A percentile compares a stretch with the other conserved stretches of the same genome.
These are phyloP conservation scores for Puntigrus tetrazona DNA, from an alignment of 2,113 vertebrate genomes.

Conservation along the genomic window DNA sequence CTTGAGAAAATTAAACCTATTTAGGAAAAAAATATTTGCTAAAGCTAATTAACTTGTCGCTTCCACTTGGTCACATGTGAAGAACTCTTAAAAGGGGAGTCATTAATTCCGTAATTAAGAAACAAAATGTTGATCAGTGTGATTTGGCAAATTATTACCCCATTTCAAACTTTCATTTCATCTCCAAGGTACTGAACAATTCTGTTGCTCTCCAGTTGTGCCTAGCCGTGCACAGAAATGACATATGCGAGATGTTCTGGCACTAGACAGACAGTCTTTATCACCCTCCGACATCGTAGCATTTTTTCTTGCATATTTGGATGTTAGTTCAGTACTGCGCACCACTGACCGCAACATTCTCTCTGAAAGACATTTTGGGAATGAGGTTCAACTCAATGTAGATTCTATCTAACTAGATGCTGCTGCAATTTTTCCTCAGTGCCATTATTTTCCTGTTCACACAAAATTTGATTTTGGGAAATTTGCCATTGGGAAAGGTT, in stretches of 20 bases:
- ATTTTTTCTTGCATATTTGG: background rate
- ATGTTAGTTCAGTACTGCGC: constrained; percentile 6
- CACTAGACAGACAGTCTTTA: constrained; percentile 9
- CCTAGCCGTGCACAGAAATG: background rate
- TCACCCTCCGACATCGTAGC: background rate
- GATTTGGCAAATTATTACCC: constrained; percentile 13
- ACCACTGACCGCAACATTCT: background rate
- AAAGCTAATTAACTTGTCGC: constrained; percentile 26
- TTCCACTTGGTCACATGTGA: background rate
- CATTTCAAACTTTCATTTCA: background rate
- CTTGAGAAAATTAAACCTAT: background rate
- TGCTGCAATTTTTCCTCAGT: background rate
- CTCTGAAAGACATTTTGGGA: background rate
- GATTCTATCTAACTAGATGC: no score
- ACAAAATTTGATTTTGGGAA: background rate
- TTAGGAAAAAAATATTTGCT: background rate
- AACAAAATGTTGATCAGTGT: constrained; percentile 28
- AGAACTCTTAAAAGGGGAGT: constrained; percentile 1
- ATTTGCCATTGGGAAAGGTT: background rate
- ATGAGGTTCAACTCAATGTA: background rate
- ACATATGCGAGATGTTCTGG: background rate
- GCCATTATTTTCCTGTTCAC: background rate
- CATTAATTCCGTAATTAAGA: constrained; percentile 23
- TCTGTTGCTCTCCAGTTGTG: background rate
- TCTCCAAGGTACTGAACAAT: background rate